phyloP scores from a whole-genome alignment of 2,888 invertebrate genomes.

The Drosophila anomalipes region DNA sequence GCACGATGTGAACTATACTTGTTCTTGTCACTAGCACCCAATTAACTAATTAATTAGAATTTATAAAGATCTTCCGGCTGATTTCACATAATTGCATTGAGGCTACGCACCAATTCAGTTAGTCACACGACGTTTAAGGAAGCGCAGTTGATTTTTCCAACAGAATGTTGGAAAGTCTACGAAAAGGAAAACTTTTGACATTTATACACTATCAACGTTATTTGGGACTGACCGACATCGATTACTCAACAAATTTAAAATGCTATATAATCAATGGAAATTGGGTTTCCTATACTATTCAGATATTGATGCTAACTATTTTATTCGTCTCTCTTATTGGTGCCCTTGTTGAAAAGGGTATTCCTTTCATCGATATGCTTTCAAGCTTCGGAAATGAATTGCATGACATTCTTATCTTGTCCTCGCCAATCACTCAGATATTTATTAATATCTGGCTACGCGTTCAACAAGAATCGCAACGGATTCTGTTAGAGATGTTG shows the following conservation, averaged over 20 bases:
- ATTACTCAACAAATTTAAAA: not conserved
- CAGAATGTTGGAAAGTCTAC: not conserved
- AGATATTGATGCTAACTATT: not conserved
- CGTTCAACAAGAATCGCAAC: slow-evolving; percentile 1
- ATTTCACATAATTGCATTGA: not conserved
- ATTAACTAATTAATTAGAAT: not conserved
- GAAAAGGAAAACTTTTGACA: not conserved
- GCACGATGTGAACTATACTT: not conserved
- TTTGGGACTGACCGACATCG: slow-evolving; percentile 1
- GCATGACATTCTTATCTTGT: not conserved
- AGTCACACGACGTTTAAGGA: not conserved
- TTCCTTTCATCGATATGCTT: not conserved
- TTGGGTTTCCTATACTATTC: not conserved
- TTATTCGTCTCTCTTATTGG: not conserved
- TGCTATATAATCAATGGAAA: slow-evolving; percentile 1
- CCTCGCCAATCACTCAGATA: not conserved
- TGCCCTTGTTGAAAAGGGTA: fast-evolving
- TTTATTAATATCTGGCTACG: slow-evolving; percentile 3
- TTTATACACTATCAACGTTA: slow-evolving; percentile 8
- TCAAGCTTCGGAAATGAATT: not conserved
- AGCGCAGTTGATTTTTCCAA: not conserved
- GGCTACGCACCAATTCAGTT: not conserved
- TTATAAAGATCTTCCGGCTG: not conserved
- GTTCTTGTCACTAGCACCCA: not conserved
- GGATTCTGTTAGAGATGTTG: not conserved